These are phyloP conservation scores for Callyntrura sp. DNA, from an alignment of 2,888 invertebrate genomes.

Conservation along the genomic window DNA sequence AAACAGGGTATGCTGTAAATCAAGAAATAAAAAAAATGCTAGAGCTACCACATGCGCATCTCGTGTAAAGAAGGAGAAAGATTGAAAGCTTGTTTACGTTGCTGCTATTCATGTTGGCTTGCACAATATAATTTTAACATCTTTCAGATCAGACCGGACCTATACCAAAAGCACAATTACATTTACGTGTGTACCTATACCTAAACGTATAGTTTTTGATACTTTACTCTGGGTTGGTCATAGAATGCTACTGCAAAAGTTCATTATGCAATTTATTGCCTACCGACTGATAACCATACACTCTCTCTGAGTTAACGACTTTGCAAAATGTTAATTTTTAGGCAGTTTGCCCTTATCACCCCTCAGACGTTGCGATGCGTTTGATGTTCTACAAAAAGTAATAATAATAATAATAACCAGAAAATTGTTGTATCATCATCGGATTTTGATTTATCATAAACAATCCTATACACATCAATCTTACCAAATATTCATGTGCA, in stretches of 20 bases:
- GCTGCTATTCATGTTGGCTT: no score
- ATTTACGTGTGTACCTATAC: background rate
- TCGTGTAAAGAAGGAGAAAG: no score
- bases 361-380: background rate
- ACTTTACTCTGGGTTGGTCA: background rate
- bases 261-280: constrained; percentile 52
- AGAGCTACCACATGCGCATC: constrained; percentile 13
- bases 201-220: background rate
- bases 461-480: no score
- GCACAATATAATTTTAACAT: constrained; percentile 20
- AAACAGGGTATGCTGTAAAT: background rate
- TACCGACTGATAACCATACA: background rate
- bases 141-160: background rate
- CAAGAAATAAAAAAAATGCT: constrained; percentile 15
- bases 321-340: background rate
- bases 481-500: no score
- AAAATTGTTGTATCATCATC: background rate
- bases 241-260: background rate
- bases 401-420: background rate
- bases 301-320: background rate
- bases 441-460: no score
- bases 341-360: background rate
- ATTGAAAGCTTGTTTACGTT: no score
- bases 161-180: background rate
- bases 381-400: background rate